These are phyloP conservation scores for Cygnus olor DNA, from an alignment of 2,797 vertebrate genomes.

Conservation along the genomic window DNA sequence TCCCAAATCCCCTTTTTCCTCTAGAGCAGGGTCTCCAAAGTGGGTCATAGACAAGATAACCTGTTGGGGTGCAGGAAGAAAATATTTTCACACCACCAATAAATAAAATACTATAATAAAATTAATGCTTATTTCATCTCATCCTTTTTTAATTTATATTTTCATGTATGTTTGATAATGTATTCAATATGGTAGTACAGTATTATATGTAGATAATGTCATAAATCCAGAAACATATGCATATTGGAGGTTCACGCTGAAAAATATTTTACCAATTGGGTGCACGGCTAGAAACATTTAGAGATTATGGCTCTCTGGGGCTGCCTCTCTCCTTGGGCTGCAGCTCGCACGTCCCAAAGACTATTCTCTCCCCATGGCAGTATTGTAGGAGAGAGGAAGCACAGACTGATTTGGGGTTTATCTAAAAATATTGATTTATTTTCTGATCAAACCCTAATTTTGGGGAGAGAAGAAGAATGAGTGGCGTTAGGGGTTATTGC, in stretches of 20 bases:
- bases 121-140: not conserved
- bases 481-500: fast-evolving
- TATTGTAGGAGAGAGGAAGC: not conserved
- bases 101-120: not conserved
- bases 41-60: not conserved
- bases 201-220: too few species aligned
- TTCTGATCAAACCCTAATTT: not conserved
- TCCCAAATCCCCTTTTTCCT: not conserved
- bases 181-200: too few species aligned
- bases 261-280: not conserved
- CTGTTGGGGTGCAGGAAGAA: fast-evolving
- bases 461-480: not conserved
- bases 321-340: not conserved
- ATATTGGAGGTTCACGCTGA: not conserved
- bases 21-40: not conserved
- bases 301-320: not conserved
- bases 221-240: too few species aligned
- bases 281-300: not conserved
- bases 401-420: not conserved
- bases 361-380: not conserved
- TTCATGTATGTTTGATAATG: not conserved
- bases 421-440: not conserved
- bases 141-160: not conserved
- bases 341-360: not conserved
- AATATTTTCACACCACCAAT: not conserved